Base-by-base conservation (phyloP, 1,140 invertebrate species). In the Cotesia vestalis region DNA sequence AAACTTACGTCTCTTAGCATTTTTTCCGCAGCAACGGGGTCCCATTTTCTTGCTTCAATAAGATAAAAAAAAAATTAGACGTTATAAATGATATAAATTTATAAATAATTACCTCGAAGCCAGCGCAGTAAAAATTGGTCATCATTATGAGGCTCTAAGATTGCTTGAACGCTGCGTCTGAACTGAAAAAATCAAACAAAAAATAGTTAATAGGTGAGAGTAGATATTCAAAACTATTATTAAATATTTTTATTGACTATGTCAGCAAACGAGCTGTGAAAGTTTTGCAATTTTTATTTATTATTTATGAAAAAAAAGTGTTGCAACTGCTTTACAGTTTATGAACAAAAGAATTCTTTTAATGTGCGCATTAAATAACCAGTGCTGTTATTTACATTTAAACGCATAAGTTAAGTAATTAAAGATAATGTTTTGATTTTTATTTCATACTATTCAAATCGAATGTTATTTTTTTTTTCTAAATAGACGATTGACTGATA, bases 1-100 rank as follows among this genome's bases (percentile, higher is more conserved):
- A 66, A 76, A 90, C 91, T 91, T 87, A 95, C 94, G 77, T 94
- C 91, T 88, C 93, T 87, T 0, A 96, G 82, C 94, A 96, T 96
- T 88, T 94, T 93, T 81, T 96, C 94, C 0, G 94, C 93, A 2
- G 92, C 93, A 27, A 90, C 91, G 1, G 91, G 75, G 81, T 96
- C 91, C 90, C 94, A 96, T 84, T 93, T 93, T 83, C 95, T 88
- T 8, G 95, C 95, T 96, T 83, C 76, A 91, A 78, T 66, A 74
- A 78, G 68, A 51, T 66, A 74, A 75, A 68, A 75, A 64, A 69
- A 69, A 66, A 35, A 61, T 73, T 4, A 35, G 14, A 52, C 4
- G 66, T n/a, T 34, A 66, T 12, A 46, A 59, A 11, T n/a, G 59
- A 62, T 70, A 68, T 60, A 35, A 36, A 68, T 71, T 66, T 46